Evolutionary conservation across 2,888 invertebrate genomes (phyloP), one percentile per base, ranked within the genome.

Genomic region (Tortricodes alternella): DNA sequence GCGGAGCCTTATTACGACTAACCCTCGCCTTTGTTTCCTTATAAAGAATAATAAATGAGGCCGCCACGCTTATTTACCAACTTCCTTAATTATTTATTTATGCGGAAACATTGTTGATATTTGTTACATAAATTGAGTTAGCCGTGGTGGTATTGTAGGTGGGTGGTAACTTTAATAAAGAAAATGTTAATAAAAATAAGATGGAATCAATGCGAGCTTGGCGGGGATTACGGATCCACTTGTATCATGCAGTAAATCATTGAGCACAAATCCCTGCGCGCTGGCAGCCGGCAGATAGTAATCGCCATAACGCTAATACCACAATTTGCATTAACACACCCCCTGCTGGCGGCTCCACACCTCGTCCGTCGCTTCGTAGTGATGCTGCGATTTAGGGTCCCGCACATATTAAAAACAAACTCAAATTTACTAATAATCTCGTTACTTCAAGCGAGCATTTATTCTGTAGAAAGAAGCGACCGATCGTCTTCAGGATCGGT

Each of bases 11-110:
- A 90, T 90, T 90, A 90, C 89, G 89, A 86, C 89, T 90, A 90
- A 89, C 90, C 90, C 90, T 89, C 90, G 89, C 90, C 87, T 89
- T 90, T 90, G 90, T 90, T 90, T 90, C 89, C 89, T 90, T 90
- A 90, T 90, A 90, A 90, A 90, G 90, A 90, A 90, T 90, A 89
- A 90, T 90, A 90, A 90, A 90, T 90, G 90, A 90, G 88, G 82
- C 89, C 80, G 83, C 79, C 83, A 84, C 83, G 87, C 85, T 89
- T 90, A 90, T 89, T 83, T 89, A 87, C 87, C 84, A 87, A 87
- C 80, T 88, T 88, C 78, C 87, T 87, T 89, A 89, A 89, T 90
- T 89, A 89, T 87, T 86, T 89, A 89, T 87, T 84, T 85, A 89
- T 88, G 81, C 80, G 73, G 76, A 85, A 86, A 85, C 85, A 84